phyloP scores from a whole-genome alignment of 2,888 invertebrate species.

The Catotricha subobsoleta region DNA sequence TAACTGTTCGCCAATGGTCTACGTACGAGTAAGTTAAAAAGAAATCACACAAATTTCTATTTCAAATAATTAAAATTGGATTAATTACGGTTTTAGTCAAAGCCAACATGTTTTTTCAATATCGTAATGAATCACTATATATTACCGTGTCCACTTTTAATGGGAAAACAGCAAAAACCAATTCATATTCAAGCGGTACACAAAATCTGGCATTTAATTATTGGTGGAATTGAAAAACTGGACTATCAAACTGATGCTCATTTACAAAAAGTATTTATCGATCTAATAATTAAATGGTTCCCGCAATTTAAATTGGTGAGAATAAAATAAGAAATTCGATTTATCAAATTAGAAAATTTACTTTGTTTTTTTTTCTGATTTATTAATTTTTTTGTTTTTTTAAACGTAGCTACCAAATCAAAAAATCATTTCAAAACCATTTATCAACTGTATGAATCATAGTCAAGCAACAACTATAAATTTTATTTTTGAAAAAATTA shows the following conservation, averaged over 20 bases:
- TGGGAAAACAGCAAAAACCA: conserved; percentile 29
- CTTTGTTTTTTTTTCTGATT: background rate
- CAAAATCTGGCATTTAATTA: conserved; percentile 33
- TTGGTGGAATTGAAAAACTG: conserved; percentile 33
- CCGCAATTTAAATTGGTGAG: conserved; percentile 23
- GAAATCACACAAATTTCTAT: no score
- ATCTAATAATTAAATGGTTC: conserved; percentile 31
- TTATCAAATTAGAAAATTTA: background rate
- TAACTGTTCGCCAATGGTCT: conserved; percentile 24
- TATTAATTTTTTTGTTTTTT: background rate
- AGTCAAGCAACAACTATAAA: conserved; percentile 19
- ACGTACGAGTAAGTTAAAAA: conserved; percentile 20
- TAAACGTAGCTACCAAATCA: conserved; percentile 16
- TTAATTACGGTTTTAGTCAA: conserved; percentile 11
- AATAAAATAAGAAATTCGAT: background rate
- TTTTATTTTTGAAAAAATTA: conserved; percentile 22
- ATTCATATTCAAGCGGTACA: conserved; percentile 31
- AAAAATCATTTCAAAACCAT: conserved; percentile 24
- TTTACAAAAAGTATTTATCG: conserved; percentile 30
- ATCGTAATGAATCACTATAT: conserved; percentile 32
- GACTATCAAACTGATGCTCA: conserved; percentile 31
- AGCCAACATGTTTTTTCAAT: conserved; percentile 31
- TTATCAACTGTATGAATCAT: conserved; percentile 18
- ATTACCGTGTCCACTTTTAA: conserved; percentile 32
- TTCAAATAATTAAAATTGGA: no score